Evolutionary conservation across 2,888 invertebrate species (phyloP), one percentile per base, ranked within the genome.

Genomic region (Anoplius nigerrimus): DNA sequence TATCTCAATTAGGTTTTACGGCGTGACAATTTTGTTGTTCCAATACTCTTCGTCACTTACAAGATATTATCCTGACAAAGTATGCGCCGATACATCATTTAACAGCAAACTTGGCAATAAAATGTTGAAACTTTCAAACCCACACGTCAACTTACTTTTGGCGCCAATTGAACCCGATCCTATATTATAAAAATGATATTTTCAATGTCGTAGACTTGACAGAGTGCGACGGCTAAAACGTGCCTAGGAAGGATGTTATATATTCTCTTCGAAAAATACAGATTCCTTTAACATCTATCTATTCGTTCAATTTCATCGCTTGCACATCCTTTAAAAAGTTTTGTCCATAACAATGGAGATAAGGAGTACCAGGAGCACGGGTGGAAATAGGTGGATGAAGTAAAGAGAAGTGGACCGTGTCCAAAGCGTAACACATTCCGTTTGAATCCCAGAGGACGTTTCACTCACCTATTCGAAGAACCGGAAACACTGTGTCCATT

Each of bases 321-420:
- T 56, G 64, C 62, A 68, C 75, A 75, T 75, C 67, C 63, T 72
- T 75, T 72, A 75, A 65, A 75, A 75, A 75, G 67, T 75, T 75
- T 34, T 21, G 43, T 55, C 65, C 71, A 62, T 75, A 63, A 66
- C 68, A 58, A 54, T 45, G 24, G 22, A n/a, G n/a, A 11, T 21
- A 45, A 51, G 51, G 42, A 34, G 65, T 2, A 13, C n/a, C 48
- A 16, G 4, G 13, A 15, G 5, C 21, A 16, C 8, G 22, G 15
- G 15, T 1, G 52, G 3, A 52, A 21, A 22, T 46, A n/a, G 51
- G 57, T 16, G 52, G 57, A 24, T 20, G 58, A 63, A 34, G 45
- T 45, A 56, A 18, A 56, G 52, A 52, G 52, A 15, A 22, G 21
- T 54, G n/a, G 24, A 48, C 48, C 48, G 48, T 48, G 18, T 48